Conservation (phyloP, 2,797 vertebrate species). For the Mus caroli region DNA sequence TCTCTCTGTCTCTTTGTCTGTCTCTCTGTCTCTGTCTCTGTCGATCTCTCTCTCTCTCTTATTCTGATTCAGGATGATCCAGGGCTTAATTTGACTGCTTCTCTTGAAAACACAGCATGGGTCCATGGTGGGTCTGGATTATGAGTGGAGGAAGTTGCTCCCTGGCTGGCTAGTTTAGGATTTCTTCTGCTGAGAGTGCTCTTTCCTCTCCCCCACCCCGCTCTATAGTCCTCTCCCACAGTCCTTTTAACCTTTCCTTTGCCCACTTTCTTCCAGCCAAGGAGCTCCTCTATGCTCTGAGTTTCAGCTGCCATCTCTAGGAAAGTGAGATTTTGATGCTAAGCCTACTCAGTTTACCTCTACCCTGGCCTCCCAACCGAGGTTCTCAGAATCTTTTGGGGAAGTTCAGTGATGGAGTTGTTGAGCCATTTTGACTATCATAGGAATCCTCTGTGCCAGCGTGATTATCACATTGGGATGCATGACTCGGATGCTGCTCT, state of each 20-base stretch:
- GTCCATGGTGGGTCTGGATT: background rate
- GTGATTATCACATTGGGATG: background rate
- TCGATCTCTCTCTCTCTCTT: background rate
- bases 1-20: background rate
- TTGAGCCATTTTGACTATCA: accelerated
- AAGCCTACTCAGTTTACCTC: background rate
- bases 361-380: background rate
- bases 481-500: background rate
- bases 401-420: background rate
- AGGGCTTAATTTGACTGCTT: background rate
- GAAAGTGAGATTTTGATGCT: background rate
- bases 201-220: background rate
- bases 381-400: background rate
- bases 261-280: background rate
- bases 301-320: background rate
- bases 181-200: background rate
- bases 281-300: background rate
- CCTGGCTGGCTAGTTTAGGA: too few relatives aligned
- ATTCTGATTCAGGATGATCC: background rate
- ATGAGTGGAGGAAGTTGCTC: background rate
- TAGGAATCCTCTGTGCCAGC: background rate
- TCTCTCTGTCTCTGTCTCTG: too few relatives aligned
- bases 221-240: accelerated
- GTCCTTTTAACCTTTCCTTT: background rate
- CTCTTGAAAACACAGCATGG: background rate